These are phyloP conservation scores for Branchinecta sandiegonensis DNA, from an alignment of 2,888 invertebrate genomes.

Conservation along the genomic window DNA sequence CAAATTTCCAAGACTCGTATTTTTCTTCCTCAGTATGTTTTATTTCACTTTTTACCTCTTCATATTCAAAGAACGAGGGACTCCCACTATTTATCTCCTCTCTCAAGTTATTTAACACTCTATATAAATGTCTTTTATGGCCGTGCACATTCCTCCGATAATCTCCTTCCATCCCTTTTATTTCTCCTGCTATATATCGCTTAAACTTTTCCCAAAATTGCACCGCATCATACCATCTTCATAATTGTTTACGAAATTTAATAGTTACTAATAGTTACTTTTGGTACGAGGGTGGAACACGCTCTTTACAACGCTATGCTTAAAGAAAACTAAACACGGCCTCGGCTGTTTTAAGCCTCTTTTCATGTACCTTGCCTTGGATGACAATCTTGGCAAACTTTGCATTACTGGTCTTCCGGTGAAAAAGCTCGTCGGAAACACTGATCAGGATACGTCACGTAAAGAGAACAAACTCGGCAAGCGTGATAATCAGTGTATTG, in stretches of 20 bases:
- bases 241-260: background rate
- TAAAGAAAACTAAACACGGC: too few relatives aligned
- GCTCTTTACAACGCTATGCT: too few relatives aligned
- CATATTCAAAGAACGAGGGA: conserved; percentile 8
- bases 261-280: too few relatives aligned
- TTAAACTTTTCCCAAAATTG: conserved; percentile 11
- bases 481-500: too few relatives aligned
- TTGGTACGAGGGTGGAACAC: too few relatives aligned
- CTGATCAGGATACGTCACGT: too few relatives aligned
- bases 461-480: too few relatives aligned
- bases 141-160: conserved; percentile 1
- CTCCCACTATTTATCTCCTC: conserved; percentile 2
- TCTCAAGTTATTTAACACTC: conserved; percentile 11
- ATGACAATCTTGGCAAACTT: too few relatives aligned
- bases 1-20: background rate
- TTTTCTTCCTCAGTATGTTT: conserved; percentile 8
- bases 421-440: too few relatives aligned
- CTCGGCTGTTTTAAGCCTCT: too few relatives aligned
- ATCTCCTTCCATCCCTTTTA: conserved; percentile 5
- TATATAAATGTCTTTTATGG: conserved; percentile 8
- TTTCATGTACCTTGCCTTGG: too few relatives aligned
- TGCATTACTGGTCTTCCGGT: too few relatives aligned
- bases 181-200: conserved; percentile 8
- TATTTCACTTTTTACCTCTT: conserved; percentile 14
- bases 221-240: conserved; percentile 7